Base-by-base conservation (phyloP, 1,140 invertebrate species). In the Drosophila watanabei region DNA sequence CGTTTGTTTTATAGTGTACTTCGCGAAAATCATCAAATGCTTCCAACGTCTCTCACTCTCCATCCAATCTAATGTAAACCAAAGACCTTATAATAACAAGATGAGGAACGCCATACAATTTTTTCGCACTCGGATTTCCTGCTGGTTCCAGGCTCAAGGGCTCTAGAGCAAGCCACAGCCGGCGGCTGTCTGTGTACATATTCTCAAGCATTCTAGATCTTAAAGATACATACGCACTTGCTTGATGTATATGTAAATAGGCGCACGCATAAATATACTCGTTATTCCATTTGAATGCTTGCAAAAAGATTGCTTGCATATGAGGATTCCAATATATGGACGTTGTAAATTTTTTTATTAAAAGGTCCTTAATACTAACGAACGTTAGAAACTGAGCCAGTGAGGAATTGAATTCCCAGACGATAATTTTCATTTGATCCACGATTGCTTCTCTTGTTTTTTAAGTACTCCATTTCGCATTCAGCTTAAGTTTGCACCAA, bases 1-100 rank as follows among this genome's bases (percentile, higher is more conserved):
- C 39, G 37, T 56, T 71, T 56, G 58, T 43, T 75, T 70, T 46
- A 52, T 24, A 69, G 48, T 65, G 63, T 60, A 75, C 85, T 75
- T 80, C 87, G 85, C 82, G 87, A 90, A 90, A 90, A 90, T 90
- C 86, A 90, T 90, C 86, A 90, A 90, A 89, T 76, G 82, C 82
- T 90, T 85, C 52, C 69, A 66, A 75, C 43, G 24, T 60, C 37
- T 35, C 43, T 41, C 41, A 57, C 39, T 66, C 48, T 54, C 33
- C 65, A 68, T 48, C 57, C 30, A 52, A 18, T 18, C 10, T 18
- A 33, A 77, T 46, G 11, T 14, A 66, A 39, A 46, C 45, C 28
- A 39, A 28, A 30, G n/a, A 16, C 48, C 24, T 49, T 49, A 28
- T 30, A 49, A 49, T 49, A 49, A 28, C 46, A 28, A 30, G 4